Base-by-base conservation (phyloP, 2,113 vertebrate genomes). In the Lagenorhynchus albirostris region DNA sequence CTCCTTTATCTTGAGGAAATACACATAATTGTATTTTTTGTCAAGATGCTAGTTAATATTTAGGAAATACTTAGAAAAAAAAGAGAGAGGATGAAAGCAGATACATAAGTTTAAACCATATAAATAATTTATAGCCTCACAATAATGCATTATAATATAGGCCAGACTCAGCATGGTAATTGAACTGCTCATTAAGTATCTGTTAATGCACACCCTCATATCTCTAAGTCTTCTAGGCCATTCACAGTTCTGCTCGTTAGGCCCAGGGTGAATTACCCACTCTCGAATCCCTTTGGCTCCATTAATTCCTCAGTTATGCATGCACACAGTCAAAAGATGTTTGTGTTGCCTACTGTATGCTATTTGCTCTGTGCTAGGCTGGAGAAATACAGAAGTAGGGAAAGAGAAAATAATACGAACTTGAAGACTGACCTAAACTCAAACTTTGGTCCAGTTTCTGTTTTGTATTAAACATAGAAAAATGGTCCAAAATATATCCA, bases 61-160 rank as follows among this genome's bases (percentile, higher is more conserved):
- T 53, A 53, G 53, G 53, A 96, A 92, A 94, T 92, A 65, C 89
- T 96, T 88, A 76, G 79, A 81, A 29, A 94, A 88, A 88, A 63
- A 33, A 55, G 13, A 80, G 17, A 63, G 31, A 80, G 36, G 44
- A 95, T 89, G n/a, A 83, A 95, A 96, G 68, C 53, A 96, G 62
- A 84, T 73, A 89, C 73, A 80, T 91, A 88, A 76, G 62, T 95
- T 87, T 92, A 95, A 97, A 50, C 65, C 53, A 81, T 90, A 90
- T 95, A 97, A 92, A 96, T 95, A 97, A 95, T 97, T 97, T 97
- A 83, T 93, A 71, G 36, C 8, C 33, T 95, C 92, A 89, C 41
- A 96, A 97, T 33, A 93, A 87, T 93, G 82, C 74, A 87, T 58
- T 97, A 80, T 74, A 68, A 87, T 94, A 89, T 41, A 97, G 65